Conservation (phyloP, 2,888 invertebrate genomes). For the Nymphalis urticae region DNA sequence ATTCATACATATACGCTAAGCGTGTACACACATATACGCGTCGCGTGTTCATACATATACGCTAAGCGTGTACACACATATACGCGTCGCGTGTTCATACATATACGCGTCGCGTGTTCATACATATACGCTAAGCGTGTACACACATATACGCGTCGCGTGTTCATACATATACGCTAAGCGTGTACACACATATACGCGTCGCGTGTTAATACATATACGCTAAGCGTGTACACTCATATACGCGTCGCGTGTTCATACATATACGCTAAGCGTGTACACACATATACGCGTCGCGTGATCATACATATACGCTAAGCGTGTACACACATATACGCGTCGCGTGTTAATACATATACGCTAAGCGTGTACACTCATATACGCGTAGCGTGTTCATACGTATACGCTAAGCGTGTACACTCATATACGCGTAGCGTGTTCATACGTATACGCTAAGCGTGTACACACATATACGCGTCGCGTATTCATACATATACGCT, state of each 20-base stretch:
- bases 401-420: too few relatives aligned
- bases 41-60: conserved; percentile 80
- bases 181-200: too few relatives aligned
- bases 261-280: neutral
- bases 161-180: too few relatives aligned
- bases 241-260: too few relatives aligned
- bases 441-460: neutral
- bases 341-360: too few relatives aligned
- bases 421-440: too few relatives aligned
- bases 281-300: neutral
- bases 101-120: neutral
- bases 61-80: neutral
- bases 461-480: neutral
- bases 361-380: neutral
- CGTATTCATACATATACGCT: neutral
- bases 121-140: too few relatives aligned
- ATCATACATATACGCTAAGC: neutral
- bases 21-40: too few relatives aligned
- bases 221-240: neutral
- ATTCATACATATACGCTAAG: too few relatives aligned
- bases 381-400: neutral
- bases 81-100: neutral
- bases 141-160: neutral
- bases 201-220: neutral
- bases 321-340: too few relatives aligned